A percentile compares a stretch with the other conserved stretches of the same genome.
These are phyloP conservation scores for Petaurus breviceps DNA, from an alignment of 2,113 vertebrate genomes.

Conservation along the genomic window DNA sequence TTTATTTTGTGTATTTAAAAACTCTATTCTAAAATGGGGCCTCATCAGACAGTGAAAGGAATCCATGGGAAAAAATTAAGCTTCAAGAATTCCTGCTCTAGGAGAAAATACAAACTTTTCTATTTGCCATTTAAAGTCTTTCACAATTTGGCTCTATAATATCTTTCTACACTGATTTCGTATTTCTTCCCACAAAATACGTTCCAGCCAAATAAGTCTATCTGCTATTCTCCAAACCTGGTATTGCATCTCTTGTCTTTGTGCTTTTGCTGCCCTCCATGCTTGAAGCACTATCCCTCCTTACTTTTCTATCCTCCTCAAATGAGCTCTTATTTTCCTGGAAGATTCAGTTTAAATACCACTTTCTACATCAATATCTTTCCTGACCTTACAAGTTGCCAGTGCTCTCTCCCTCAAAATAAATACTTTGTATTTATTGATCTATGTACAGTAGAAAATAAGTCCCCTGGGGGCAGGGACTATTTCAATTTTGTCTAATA, in stretches of 20 bases:
- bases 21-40: background rate
- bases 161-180: background rate
- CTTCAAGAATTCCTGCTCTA: background rate
- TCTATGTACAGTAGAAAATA: background rate
- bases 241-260: background rate
- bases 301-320: background rate
- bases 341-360: background rate
- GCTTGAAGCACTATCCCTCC: background rate
- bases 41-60: background rate
- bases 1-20: background rate
- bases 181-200: background rate
- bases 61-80: background rate
- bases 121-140: background rate
- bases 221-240: background rate
- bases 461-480: background rate
- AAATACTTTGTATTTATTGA: background rate
- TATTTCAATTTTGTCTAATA: background rate
- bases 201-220: background rate
- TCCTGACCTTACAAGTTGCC: background rate
- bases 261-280: background rate
- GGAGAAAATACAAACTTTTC: background rate
- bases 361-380: background rate
- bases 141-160: background rate
- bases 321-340: background rate
- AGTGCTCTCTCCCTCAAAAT: background rate